Evolutionary conservation across 2,113 vertebrate species (phyloP).

Genomic region (Vulpes ferrilata): DNA sequence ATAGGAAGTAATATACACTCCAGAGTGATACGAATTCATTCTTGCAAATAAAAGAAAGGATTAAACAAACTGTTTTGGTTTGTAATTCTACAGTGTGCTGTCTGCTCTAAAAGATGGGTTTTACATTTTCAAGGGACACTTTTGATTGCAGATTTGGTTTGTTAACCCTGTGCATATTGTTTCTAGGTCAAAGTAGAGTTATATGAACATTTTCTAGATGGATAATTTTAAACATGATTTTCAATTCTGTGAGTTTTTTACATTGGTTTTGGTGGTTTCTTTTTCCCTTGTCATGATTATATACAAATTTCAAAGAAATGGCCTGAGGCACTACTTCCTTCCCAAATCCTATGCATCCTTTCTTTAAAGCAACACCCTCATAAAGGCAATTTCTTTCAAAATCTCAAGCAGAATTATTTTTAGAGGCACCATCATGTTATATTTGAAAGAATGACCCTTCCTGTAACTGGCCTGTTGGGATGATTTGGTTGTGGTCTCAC

Average conservation of each 20-base stretch:
- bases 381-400: neutral
- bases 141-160: neutral
- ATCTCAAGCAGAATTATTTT: slow-evolving; percentile 61
- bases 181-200: slow-evolving; percentile 19
- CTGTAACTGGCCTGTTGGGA: slow-evolving; percentile 59
- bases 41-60: slow-evolving; percentile 32
- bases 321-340: neutral
- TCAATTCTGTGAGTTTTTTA: slow-evolving; percentile 12
- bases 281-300: neutral
- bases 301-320: slow-evolving; percentile 34
- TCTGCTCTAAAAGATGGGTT: neutral
- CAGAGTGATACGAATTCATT: slow-evolving; percentile 41
- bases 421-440: slow-evolving; percentile 61
- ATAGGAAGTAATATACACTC: neutral
- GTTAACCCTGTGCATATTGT: slow-evolving; percentile 17
- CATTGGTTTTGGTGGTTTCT: slow-evolving; percentile 17
- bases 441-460: slow-evolving; percentile 66
- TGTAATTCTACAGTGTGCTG: neutral
- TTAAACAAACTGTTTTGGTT: slow-evolving; percentile 23
- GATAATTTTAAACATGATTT: slow-evolving; percentile 22
- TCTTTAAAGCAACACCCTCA: slow-evolving; percentile 21
- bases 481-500: slow-evolving; percentile 68
- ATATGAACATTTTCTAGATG: neutral
- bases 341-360: neutral
- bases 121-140: neutral